These are phyloP conservation scores for Notolepis coatsorum DNA, from an alignment of 2,797 vertebrate genomes.

Conservation along the genomic window DNA sequence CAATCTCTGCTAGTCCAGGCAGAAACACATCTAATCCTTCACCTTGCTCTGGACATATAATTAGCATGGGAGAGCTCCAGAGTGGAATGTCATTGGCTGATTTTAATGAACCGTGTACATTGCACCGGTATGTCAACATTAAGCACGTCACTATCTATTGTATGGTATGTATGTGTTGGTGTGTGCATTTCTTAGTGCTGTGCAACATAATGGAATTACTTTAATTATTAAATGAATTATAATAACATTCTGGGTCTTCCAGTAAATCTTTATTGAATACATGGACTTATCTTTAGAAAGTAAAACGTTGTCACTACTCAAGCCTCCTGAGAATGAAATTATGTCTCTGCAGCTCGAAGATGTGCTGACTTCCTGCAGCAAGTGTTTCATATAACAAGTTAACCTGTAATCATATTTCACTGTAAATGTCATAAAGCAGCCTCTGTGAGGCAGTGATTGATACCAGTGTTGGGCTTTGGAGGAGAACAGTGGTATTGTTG, in stretches of 20 bases:
- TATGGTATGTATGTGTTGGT: neutral
- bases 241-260: neutral
- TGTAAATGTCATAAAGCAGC: slow-evolving; percentile 2
- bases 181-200: slow-evolving; percentile 2
- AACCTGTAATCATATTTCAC: slow-evolving; percentile 11
- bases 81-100: neutral
- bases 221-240: too few relatives aligned
- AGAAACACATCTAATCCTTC: neutral
- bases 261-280: neutral
- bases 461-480: neutral
- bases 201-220: neutral
- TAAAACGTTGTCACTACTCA: neutral
- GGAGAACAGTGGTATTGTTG: slow-evolving; percentile 16
- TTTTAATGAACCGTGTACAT: neutral
- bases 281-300: neutral
- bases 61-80: slow-evolving; percentile 11
- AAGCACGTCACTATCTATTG: slow-evolving; percentile 2
- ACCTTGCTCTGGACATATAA: neutral
- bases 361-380: slow-evolving; percentile 8
- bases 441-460: neutral
- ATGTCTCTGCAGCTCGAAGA: neutral
- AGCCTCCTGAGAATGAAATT: neutral
- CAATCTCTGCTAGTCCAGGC: neutral
- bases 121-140: slow-evolving; percentile 9
- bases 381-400: slow-evolving; percentile 5